Conservation (phyloP, 2,797 vertebrate genomes). For the Pseudochaenichthys georgianus region DNA sequence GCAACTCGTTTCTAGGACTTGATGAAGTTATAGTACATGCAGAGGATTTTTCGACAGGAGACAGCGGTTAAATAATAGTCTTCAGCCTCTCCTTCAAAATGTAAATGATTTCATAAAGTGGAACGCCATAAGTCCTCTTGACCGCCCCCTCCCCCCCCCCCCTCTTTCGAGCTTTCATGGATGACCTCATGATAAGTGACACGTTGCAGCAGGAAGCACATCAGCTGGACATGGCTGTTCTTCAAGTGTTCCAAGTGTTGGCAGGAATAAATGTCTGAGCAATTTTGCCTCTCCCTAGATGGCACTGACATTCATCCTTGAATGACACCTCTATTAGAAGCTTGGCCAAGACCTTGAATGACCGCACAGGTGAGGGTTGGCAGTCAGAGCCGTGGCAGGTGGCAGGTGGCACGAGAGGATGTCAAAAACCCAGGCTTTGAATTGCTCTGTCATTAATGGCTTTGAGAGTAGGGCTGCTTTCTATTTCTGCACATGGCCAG, state of each 20-base stretch:
- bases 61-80: constrained; percentile 1
- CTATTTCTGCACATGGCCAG: constrained; percentile 35
- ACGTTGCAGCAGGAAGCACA: constrained; percentile 30
- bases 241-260: constrained; percentile 51
- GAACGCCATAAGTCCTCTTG: constrained; percentile 6
- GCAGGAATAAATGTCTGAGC: constrained; percentile 36
- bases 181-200: constrained; percentile 30
- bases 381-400: constrained; percentile 48
- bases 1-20: constrained; percentile 1
- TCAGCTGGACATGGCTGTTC: constrained; percentile 39
- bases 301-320: constrained; percentile 32
- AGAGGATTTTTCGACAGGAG: constrained; percentile 15
- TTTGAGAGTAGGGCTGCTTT: constrained; percentile 35
- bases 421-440: constrained; percentile 9
- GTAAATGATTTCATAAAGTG: constrained; percentile 31
- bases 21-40: not conserved
- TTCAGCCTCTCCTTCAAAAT: constrained; percentile 29
- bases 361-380: constrained; percentile 57
- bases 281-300: constrained; percentile 41
- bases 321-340: constrained; percentile 55
- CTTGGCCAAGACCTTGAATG: constrained; percentile 65
- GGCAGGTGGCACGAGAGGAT: constrained; percentile 29
- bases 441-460: not conserved
- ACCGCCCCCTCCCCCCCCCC: constrained; percentile 8
- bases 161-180: constrained; percentile 22